These are phyloP conservation scores for Stenurella melanura DNA, from an alignment of 2,888 invertebrate genomes.

Conservation along the genomic window DNA sequence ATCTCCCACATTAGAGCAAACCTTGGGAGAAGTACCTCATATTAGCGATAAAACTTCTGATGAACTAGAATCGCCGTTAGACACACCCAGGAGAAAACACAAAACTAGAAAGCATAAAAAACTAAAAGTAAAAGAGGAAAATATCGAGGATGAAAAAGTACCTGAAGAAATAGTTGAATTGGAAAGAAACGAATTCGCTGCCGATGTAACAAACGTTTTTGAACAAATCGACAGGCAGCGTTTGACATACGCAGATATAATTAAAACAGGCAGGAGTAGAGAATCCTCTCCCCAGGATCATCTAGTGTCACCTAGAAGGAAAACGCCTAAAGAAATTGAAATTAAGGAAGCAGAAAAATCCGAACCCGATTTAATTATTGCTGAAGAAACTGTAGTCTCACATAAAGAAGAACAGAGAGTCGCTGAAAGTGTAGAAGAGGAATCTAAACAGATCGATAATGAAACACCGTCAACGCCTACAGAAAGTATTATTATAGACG, in stretches of 20 bases:
- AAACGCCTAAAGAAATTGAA: background rate
- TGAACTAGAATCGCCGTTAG: background rate
- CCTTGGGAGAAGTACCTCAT: background rate
- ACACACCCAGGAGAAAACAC: slow-evolving; percentile 16
- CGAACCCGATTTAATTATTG: background rate
- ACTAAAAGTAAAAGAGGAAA: background rate
- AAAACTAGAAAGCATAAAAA: slow-evolving; percentile 30
- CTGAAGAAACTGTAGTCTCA: background rate
- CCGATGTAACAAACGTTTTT: background rate
- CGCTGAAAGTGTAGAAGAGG: background rate
- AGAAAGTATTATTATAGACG: background rate
- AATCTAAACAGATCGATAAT: background rate
- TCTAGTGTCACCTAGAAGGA: background rate
- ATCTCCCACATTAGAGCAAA: background rate
- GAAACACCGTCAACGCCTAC: slow-evolving; percentile 1
- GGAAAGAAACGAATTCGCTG: background rate
- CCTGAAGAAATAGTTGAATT: background rate
- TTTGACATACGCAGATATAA: slow-evolving; percentile 60
- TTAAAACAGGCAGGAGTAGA: slow-evolving; percentile 58
- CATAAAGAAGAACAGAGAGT: background rate
- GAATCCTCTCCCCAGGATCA: slow-evolving; percentile 54
- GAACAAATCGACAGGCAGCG: slow-evolving; percentile 34
- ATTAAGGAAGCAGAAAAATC: background rate
- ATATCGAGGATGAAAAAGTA: background rate
- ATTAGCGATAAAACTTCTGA: slow-evolving; percentile 4